Percentiles rank a stretch among this genome's conserved stretches.
These are phyloP conservation scores for Notarius quadriscutis DNA, from an alignment of 2,113 vertebrate species.

Conservation along the genomic window DNA sequence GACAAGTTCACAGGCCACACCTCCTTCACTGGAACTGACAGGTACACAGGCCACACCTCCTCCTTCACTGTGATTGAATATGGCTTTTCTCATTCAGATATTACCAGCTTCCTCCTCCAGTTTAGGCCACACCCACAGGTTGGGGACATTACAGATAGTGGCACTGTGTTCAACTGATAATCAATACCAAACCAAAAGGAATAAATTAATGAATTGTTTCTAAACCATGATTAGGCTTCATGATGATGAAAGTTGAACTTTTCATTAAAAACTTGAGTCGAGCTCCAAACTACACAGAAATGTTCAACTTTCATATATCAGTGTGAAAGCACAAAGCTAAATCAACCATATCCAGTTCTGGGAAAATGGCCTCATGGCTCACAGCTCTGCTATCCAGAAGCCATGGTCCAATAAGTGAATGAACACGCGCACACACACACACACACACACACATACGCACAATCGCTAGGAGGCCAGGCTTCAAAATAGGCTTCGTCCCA, in stretches of 20 bases:
- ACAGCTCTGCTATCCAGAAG: background rate
- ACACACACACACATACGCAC: background rate
- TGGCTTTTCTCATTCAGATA: background rate
- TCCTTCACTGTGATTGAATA: background rate
- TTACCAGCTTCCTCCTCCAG: background rate
- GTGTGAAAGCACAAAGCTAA: slow-evolving; percentile 5
- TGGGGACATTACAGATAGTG: no score
- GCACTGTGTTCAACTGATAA: background rate
- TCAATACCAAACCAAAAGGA: background rate
- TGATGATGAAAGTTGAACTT: background rate
- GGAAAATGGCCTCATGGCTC: slow-evolving; percentile 34
- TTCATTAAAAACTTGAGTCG: background rate
- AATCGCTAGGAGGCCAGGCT: slow-evolving; percentile 39
- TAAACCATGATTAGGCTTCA: background rate
- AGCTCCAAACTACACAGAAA: background rate
- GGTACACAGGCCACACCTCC: no score
- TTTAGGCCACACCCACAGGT: no score
- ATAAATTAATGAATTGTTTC: background rate
- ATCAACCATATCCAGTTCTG: slow-evolving; percentile 31
- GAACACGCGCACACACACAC: slow-evolving; percentile 1
- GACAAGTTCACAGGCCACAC: no score
- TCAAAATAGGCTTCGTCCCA: slow-evolving; percentile 54
- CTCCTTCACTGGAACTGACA: no score
- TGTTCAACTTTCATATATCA: slow-evolving; percentile 16
- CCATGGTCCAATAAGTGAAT: slow-evolving; percentile 36